Percentiles rank a stretch among this genome's conserved stretches.
Conservation (phyloP, 37 sponge, comb jelly and placozoan genomes). For the Diacarnus erythraeanus region DNA sequence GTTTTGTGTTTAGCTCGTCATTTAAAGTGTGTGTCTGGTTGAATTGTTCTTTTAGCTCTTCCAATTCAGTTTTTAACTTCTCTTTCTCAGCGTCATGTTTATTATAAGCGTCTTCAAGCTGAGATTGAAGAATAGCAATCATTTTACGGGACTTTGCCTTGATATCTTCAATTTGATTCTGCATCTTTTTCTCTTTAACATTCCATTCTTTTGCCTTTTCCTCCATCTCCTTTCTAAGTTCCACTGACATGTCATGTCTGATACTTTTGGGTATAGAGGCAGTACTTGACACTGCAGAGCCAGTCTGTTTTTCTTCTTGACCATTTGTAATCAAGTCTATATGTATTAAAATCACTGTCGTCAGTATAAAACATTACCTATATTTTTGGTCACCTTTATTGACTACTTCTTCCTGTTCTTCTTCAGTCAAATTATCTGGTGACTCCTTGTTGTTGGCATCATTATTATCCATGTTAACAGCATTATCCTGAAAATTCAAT, state of each 20-base stretch:
- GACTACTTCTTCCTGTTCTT: too few relatives aligned
- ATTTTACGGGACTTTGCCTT: slow-evolving; percentile 41
- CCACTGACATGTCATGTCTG: not conserved
- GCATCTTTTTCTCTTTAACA: slow-evolving; percentile 16
- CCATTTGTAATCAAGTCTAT: too few relatives aligned
- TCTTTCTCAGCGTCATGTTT: slow-evolving; percentile 11
- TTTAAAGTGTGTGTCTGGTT: not conserved
- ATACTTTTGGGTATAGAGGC: not conserved
- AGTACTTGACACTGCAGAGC: too few relatives aligned
- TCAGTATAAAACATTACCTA: too few relatives aligned
- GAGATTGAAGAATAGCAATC: slow-evolving; percentile 23
- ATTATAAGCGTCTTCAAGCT: slow-evolving; percentile 35
- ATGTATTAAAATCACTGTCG: too few relatives aligned
- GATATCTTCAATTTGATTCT: slow-evolving; percentile 33
- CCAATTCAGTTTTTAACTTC: slow-evolving; percentile 9
- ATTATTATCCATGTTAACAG: too few relatives aligned
- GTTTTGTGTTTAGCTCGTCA: not conserved
- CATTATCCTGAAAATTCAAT: too few relatives aligned
- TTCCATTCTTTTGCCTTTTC: slow-evolving; percentile 2
- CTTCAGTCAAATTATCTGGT: too few relatives aligned
- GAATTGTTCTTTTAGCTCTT: slow-evolving; percentile 3
- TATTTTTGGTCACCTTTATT: too few relatives aligned
- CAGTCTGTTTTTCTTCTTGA: too few relatives aligned
- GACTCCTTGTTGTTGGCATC: too few relatives aligned
- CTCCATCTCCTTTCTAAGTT: not conserved